These are phyloP conservation scores for Crypturellus tataupa DNA, from an alignment of 2,797 vertebrate species.

Conservation along the genomic window DNA sequence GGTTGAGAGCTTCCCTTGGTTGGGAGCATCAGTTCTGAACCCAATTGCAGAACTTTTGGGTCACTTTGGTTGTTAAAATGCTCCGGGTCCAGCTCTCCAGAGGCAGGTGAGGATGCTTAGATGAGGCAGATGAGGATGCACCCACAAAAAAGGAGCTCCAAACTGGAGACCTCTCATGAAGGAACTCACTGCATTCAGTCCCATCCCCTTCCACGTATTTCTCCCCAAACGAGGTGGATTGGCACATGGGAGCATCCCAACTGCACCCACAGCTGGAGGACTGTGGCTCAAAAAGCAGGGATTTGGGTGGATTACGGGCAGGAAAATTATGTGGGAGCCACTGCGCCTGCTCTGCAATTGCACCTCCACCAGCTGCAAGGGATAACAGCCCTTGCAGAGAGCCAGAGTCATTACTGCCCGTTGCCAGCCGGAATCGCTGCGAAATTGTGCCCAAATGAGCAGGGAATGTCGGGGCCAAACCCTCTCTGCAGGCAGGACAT, in stretches of 20 bases:
- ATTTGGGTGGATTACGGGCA: background rate
- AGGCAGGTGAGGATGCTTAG: background rate
- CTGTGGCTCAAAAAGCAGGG: background rate
- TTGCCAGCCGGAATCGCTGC: background rate
- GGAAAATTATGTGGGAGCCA: background rate
- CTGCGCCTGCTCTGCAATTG: background rate
- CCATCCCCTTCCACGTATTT: background rate
- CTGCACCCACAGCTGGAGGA: accelerated
- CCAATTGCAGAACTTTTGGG: background rate
- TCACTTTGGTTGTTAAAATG: background rate
- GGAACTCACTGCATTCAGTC: background rate
- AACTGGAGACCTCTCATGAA: accelerated
- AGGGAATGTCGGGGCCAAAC: background rate
- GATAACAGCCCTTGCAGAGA: background rate
- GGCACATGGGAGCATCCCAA: background rate
- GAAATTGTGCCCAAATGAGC: background rate
- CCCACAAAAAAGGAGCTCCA: background rate
- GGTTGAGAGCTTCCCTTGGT: background rate
- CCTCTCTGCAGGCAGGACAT: background rate
- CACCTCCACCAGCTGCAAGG: background rate
- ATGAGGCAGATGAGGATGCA: too few species aligned
- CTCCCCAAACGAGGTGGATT: background rate
- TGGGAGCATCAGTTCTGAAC: background rate
- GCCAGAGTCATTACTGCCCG: background rate
- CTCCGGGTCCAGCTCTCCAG: background rate